phyloP scores from a whole-genome alignment of 2,113 vertebrate species.

The Pedionomus torquatus region DNA sequence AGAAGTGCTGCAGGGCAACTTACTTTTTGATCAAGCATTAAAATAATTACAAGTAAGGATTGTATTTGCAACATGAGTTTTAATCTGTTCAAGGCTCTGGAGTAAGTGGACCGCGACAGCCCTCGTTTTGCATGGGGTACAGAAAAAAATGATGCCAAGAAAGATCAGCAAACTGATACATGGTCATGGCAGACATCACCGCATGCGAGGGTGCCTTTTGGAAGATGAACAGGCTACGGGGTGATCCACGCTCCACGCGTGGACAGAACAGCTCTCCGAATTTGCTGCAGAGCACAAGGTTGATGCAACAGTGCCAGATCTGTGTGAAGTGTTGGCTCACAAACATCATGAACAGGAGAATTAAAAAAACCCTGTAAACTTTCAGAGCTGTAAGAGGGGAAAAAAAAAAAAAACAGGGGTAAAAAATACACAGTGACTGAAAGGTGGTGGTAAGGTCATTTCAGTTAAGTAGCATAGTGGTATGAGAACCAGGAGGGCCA shows the following conservation, averaged over 20 bases:
- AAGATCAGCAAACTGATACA: not conserved
- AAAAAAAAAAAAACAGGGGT: not conserved
- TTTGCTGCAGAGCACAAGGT: not conserved
- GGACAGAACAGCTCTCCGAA: not conserved
- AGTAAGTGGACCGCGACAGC: not conserved
- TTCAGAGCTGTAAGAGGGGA: not conserved
- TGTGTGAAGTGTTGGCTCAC: not conserved
- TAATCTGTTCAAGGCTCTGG: not conserved
- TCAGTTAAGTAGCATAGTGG: not conserved
- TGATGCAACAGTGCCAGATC: not conserved
- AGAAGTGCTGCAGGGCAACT: conserved; percentile 42
- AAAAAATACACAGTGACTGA: not conserved
- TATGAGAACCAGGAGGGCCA: not conserved
- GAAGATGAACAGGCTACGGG: not conserved
- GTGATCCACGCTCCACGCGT: not conserved
- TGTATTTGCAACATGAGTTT: not conserved
- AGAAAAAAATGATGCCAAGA: not conserved
- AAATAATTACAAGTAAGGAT: conserved; percentile 30
- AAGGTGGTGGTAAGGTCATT: not conserved
- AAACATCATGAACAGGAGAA: not conserved
- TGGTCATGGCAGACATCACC: not conserved
- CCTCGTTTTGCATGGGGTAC: not conserved
- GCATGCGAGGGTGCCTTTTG: not conserved
- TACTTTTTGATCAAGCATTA: conserved; percentile 53
- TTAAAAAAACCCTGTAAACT: not conserved